Evolutionary conservation across 2,797 vertebrate genomes (phyloP), one percentile per base, ranked within the genome.

Genomic region (Anabas testudineus): DNA sequence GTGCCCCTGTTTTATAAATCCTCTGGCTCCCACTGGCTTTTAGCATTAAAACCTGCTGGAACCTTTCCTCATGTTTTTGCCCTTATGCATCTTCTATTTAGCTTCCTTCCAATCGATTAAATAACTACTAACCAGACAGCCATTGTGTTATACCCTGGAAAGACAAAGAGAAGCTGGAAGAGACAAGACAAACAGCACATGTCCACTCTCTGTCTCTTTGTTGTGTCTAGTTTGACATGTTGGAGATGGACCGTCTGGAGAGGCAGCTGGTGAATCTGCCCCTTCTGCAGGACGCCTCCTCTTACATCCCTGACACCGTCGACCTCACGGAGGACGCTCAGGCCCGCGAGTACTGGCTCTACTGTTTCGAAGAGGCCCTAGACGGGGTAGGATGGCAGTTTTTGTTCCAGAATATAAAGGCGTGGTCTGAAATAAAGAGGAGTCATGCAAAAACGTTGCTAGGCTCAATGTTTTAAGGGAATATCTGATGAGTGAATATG

Each of bases 171-270:
- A 37, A 39, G 34, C 47, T 57, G 22, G 16, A 30, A 51, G 18
- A 48, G 39, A 45, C 1, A 19, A 22, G 30, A 58, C 37, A 22
- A 30, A 66, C 26, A 14, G 1, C 7, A 3, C 16, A 16, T 28
- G 2, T 64, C 42, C 9, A 2, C 2, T 22, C 30, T 73, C 12
- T 32, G 4, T 73, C 1, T 80, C 13, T 78, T 34, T 67, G 56
- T 32, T 39, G 28, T 67, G 4, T 76, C 12, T 74, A 99, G 98
- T 99, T 99, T 81, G 98, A 99, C 91, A 95, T 99, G 95, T 74
- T 99, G 80, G 98, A 99, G 83, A 99, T 99, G 97, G 98, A 99
- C 74, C 96, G 98, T 21, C 88, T 99, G 76, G 98, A 99, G 83
- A 93, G 97, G 68, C 94, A 96, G 0, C 93, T 99, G 47, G 97